These are phyloP conservation scores for Zeugodacus cucurbitae DNA, from an alignment of 1,140 invertebrate genomes.

Conservation along the genomic window DNA sequence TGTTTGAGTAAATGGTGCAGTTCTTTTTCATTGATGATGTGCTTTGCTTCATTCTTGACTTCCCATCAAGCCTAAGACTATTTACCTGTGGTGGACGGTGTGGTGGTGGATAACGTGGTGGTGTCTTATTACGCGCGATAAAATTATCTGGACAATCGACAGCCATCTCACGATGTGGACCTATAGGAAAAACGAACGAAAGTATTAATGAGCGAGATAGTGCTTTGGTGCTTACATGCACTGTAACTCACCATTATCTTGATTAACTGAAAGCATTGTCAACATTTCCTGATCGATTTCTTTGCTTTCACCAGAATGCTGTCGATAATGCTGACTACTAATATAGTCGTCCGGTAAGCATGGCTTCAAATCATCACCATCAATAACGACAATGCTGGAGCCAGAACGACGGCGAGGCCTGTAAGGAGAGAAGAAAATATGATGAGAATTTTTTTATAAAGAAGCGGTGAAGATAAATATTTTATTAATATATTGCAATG, in stretches of 20 bases:
- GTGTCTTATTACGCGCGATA: constrained; percentile 89
- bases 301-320: constrained; percentile 60
- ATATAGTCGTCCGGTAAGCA: constrained; percentile 66
- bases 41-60: constrained; percentile 16
- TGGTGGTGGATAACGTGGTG: constrained; percentile 88
- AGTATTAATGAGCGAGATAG: background rate
- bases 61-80: background rate
- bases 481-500: too few species aligned
- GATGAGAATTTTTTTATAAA: background rate
- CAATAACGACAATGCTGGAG: constrained; percentile 76
- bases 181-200: constrained; percentile 57
- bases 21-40: constrained; percentile 15
- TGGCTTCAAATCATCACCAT: constrained; percentile 70
- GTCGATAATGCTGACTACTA: constrained; percentile 60
- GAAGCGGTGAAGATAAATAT: too few species aligned
- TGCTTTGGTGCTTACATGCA: constrained; percentile 50
- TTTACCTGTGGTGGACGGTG: constrained; percentile 69
- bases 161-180: constrained; percentile 95
- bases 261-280: constrained; percentile 73
- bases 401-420: constrained; percentile 76
- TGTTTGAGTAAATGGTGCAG: constrained; percentile 11
- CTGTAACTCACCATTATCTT: constrained; percentile 75
- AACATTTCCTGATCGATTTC: constrained; percentile 75
- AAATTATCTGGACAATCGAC: constrained; percentile 98
- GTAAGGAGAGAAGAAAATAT: constrained; percentile 45